Evolutionary conservation across 2,113 vertebrate species (phyloP).

Genomic region (Thunnus thynnus): DNA sequence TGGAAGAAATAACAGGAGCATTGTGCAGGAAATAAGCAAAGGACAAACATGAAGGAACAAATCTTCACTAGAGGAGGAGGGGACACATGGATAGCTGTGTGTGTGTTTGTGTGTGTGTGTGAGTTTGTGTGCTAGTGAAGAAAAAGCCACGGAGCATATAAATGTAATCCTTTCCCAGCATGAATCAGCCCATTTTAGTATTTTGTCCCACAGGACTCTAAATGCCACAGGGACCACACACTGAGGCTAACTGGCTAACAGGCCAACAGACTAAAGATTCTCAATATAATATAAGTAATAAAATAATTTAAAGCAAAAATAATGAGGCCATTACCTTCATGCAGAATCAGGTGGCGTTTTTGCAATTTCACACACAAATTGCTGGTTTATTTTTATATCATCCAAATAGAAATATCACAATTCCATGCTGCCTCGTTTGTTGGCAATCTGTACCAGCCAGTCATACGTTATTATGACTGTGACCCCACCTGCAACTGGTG

Average conservation of each 20-base stretch:
- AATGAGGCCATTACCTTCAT: not conserved
- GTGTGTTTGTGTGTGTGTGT: too few relatives aligned
- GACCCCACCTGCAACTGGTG: not conserved
- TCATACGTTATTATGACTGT: not conserved
- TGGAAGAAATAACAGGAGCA: constrained; percentile 14
- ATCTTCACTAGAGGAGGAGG: not conserved
- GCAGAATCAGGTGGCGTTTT: not conserved
- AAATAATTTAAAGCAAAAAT: not conserved
- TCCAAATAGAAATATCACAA: not conserved
- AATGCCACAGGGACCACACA: constrained; percentile 57
- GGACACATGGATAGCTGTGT: constrained; percentile 28
- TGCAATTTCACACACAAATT: constrained; percentile 1
- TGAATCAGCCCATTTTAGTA: constrained; percentile 36
- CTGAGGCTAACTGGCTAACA: not conserved
- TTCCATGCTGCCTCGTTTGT: not conserved
- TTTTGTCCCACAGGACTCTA: constrained; percentile 36
- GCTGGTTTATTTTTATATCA: not conserved
- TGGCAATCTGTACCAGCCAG: not conserved
- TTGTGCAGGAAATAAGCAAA: constrained; percentile 17
- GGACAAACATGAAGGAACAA: constrained; percentile 6
- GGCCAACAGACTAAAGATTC: not conserved
- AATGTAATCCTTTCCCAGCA: constrained; percentile 66
- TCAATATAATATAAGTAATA: constrained; percentile 1
- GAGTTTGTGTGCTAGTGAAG: constrained; percentile 1
- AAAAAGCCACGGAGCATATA: constrained; percentile 47